Conservation (phyloP, 2,797 vertebrate species). For the Anomalospiza imberbis region DNA sequence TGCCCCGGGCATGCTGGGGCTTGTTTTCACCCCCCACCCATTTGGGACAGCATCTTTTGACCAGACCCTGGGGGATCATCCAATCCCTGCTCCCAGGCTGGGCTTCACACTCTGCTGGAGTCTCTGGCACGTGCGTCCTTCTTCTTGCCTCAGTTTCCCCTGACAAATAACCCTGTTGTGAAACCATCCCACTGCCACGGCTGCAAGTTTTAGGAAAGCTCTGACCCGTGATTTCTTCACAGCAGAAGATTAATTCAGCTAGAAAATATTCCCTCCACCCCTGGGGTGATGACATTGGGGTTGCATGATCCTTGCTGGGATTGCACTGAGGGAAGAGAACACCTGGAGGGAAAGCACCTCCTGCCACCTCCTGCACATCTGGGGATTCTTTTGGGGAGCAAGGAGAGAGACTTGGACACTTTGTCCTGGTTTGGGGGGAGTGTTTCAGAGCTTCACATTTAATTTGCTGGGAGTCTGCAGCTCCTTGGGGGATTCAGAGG, state of each 20-base stretch:
- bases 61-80: neutral
- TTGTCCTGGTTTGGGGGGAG: neutral
- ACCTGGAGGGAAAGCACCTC: neutral
- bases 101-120: neutral
- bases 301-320: neutral
- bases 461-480: neutral
- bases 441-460: neutral
- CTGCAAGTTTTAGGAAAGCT: neutral
- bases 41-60: neutral
- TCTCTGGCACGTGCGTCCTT: neutral
- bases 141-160: neutral
- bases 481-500: neutral
- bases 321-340: neutral
- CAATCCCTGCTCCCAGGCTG: neutral
- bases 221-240: neutral
- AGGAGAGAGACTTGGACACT: neutral
- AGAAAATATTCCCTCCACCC: neutral
- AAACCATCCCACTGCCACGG: neutral
- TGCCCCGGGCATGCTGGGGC: accelerated
- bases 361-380: neutral
- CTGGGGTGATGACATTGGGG: neutral
- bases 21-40: accelerated
- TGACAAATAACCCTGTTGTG: neutral
- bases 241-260: neutral
- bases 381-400: neutral